A percentile compares a stretch with the other conserved stretches of the same genome.
Evolutionary conservation across 2,113 vertebrate species (phyloP).

Genomic region (Apaloderma vittatum): DNA sequence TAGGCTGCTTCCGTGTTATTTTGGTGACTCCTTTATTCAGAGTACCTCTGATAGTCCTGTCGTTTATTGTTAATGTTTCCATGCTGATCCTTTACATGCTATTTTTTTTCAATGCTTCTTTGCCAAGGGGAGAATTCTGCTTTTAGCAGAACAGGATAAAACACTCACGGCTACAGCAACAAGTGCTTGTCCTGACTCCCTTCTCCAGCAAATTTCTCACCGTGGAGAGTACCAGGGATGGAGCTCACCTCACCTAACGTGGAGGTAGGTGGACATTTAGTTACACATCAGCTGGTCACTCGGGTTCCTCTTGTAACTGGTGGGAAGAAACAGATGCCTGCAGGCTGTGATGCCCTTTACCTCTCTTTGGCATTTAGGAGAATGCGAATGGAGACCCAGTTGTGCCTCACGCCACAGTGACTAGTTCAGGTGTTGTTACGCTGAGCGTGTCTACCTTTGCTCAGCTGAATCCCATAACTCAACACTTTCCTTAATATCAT

Average conservation of each 20-base stretch:
- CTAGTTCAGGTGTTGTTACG: rapidly evolving
- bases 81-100: rapidly evolving
- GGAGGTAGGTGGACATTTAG: rapidly evolving
- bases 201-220: background rate
- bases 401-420: background rate
- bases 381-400: background rate
- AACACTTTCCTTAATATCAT: background rate
- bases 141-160: background rate
- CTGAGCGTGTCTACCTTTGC: background rate
- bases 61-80: background rate
- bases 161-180: background rate
- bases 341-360: background rate
- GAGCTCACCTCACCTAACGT: rapidly evolving
- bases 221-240: rapidly evolving
- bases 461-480: background rate
- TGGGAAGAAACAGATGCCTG: background rate
- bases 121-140: background rate
- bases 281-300: background rate
- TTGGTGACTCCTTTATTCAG: background rate
- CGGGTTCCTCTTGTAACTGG: background rate
- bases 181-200: background rate
- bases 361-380: background rate
- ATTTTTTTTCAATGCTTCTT: background rate
- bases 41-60: background rate
- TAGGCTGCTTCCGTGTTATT: background rate